A percentile compares a stretch with the other conserved stretches of the same genome.
phyloP scores from a whole-genome alignment of 2,888 invertebrate species.

The Drosophila emarginata region DNA sequence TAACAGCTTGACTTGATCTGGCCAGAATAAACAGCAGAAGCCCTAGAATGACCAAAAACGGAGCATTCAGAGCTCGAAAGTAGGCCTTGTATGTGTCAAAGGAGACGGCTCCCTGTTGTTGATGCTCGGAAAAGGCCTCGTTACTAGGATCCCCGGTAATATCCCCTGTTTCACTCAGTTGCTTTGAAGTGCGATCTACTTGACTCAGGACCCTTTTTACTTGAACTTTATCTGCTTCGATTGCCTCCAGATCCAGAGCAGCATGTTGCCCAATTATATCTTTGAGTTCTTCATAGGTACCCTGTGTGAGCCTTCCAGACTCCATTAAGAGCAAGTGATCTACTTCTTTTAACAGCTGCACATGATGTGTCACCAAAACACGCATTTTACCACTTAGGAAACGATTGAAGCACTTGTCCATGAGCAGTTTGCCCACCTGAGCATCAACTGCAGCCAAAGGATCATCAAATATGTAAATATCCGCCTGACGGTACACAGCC shows the following conservation, averaged over 20 bases:
- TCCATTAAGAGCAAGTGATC: conserved; percentile 84
- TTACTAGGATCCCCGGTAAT: conserved; percentile 22
- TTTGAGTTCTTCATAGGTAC: conserved; percentile 82
- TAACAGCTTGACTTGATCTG: conserved; percentile 86
- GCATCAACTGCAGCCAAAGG: conserved; percentile 90
- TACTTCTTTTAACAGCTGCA: conserved; percentile 85
- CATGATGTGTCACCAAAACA: conserved; percentile 88
- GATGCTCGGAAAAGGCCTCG: conserved; percentile 82
- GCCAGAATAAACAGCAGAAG: conserved; percentile 84
- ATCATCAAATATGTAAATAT: conserved; percentile 90
- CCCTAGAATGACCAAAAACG: conserved; percentile 54
- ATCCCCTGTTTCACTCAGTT: conserved; percentile 33
- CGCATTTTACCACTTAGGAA: conserved; percentile 86
- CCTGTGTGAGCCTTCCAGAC: conserved; percentile 79
- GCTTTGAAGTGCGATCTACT: conserved; percentile 66
- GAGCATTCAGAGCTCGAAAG: conserved; percentile 84
- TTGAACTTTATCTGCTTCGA: conserved; percentile 60
- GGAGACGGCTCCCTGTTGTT: conserved; percentile 85
- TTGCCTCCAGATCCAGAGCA: conserved; percentile 67
- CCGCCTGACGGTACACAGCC: conserved; percentile 88
- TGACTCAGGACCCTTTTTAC: conserved; percentile 73
- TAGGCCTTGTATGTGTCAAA: conserved; percentile 85
- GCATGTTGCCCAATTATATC: conserved; percentile 83
- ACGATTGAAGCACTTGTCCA: conserved; percentile 87
- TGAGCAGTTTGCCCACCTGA: conserved; percentile 88